Conservation (phyloP, 2,888 invertebrate species). For the Erebia palarica region DNA sequence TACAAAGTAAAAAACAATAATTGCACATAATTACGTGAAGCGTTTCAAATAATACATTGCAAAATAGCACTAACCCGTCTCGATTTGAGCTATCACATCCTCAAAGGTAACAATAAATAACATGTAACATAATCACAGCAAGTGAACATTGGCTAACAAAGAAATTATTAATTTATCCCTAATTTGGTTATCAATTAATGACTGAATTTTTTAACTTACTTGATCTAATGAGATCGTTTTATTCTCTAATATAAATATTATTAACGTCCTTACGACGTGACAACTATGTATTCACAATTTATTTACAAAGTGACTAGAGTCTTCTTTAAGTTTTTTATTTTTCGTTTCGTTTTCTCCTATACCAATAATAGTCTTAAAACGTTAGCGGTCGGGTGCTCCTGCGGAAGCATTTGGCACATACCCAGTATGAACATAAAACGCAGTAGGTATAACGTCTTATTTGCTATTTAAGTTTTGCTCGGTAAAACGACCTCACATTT, state of each 20-base stretch:
- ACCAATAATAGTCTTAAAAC: slow-evolving; percentile 66
- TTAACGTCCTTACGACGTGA: slow-evolving; percentile 73
- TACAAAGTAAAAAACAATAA: slow-evolving; percentile 55
- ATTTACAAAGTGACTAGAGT: slow-evolving; percentile 81
- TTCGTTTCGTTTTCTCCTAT: slow-evolving; percentile 64
- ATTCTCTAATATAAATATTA: slow-evolving; percentile 78
- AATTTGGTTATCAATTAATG: slow-evolving; percentile 80
- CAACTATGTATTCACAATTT: slow-evolving; percentile 80
- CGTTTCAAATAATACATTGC: slow-evolving; percentile 63
- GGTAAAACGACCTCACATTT: slow-evolving; percentile 52
- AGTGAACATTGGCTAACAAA: slow-evolving; percentile 82
- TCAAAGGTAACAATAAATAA: slow-evolving; percentile 78
- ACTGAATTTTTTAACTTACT: slow-evolving; percentile 77
- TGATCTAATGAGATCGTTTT: slow-evolving; percentile 80
- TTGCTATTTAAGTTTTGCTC: slow-evolving; percentile 45
- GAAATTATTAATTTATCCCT: slow-evolving; percentile 73
- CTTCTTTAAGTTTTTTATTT: slow-evolving; percentile 69
- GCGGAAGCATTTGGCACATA: slow-evolving; percentile 79
- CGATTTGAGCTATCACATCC: slow-evolving; percentile 76
- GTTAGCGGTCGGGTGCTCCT: slow-evolving; percentile 65
- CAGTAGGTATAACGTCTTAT: slow-evolving; percentile 53
- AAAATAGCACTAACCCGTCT: slow-evolving; percentile 71
- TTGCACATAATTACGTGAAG: slow-evolving; percentile 61
- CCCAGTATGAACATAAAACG: slow-evolving; percentile 63
- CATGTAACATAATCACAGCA: slow-evolving; percentile 81